Conservation (phyloP, 30 jellyfish, hydroid and myxozoan genomes). For the Cassiopea andromeda region DNA sequence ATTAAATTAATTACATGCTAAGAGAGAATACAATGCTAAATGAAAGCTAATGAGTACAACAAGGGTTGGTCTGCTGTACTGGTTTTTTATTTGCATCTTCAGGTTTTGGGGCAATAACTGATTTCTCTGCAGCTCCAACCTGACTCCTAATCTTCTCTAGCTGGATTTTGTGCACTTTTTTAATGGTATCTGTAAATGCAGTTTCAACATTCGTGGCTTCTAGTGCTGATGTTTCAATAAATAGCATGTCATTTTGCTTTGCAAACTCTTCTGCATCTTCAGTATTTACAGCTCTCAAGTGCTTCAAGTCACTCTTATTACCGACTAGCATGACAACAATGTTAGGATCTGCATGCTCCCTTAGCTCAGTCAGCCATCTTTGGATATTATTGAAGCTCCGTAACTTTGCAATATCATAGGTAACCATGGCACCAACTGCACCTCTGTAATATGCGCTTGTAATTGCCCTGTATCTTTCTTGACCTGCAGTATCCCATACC, state of each 20-base stretch:
- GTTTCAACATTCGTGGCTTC: conserved; percentile 95
- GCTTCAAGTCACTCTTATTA: conserved; percentile 90
- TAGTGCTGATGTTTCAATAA: conserved; percentile 97
- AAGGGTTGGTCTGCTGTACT: conserved; percentile 6
- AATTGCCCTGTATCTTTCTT: conserved; percentile 97
- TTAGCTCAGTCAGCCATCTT: conserved; percentile 91
- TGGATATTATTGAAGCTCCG: conserved; percentile 84
- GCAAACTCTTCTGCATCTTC: conserved; percentile 99
- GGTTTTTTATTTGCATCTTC: conserved; percentile 17
- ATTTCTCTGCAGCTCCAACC: conserved; percentile 51
- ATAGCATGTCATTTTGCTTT: conserved; percentile 84
- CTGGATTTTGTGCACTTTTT: conserved; percentile 91
- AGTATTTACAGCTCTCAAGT: conserved; percentile 91
- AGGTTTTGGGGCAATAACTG: conserved; percentile 32
- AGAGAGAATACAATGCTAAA: neutral
- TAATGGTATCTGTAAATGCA: conserved; percentile 88
- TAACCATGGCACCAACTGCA: conserved; percentile 98
- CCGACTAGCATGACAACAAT: conserved; percentile 97
- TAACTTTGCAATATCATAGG: conserved; percentile 91
- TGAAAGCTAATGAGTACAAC: conserved; percentile 13
- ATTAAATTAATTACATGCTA: neutral
- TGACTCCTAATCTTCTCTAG: conserved; percentile 80
- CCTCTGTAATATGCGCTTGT: conserved; percentile 98
- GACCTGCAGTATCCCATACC: conserved; percentile 99
- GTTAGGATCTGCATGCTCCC: conserved; percentile 94